A percentile compares a stretch with the other conserved stretches of the same genome.
Evolutionary conservation across 2,797 vertebrate species (phyloP).

Genomic region (Hyperoplus immaculatus): DNA sequence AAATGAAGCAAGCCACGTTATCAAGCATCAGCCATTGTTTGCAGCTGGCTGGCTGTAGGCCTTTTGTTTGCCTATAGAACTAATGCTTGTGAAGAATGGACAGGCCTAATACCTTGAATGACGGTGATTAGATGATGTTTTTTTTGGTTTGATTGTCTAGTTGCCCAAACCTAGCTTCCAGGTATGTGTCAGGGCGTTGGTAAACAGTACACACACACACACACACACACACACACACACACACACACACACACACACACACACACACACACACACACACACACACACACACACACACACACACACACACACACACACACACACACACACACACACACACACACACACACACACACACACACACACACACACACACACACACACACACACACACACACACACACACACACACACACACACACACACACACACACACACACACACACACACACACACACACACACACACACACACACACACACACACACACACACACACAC

Average conservation of each 20-base stretch:
- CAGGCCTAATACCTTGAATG: slow-evolving; percentile 3
- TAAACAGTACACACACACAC: background rate
- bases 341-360: background rate
- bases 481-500: background rate
- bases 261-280: background rate
- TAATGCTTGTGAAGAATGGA: slow-evolving; percentile 9
- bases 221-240: background rate
- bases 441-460: background rate
- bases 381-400: background rate
- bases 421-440: too few relatives aligned
- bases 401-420: too few relatives aligned
- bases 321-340: background rate
- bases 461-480: background rate
- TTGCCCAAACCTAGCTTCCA: background rate
- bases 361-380: background rate
- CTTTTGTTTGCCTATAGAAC: slow-evolving; percentile 13
- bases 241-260: background rate
- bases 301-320: too few relatives aligned
- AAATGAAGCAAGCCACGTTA: too few relatives aligned
- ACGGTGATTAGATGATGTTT: background rate
- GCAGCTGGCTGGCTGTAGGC: background rate
- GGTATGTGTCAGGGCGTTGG: slow-evolving; percentile 18
- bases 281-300: too few relatives aligned
- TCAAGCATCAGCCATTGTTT: background rate
- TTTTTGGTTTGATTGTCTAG: background rate